Conservation (phyloP, 1,140 invertebrate genomes). For the Solen grandis region DNA sequence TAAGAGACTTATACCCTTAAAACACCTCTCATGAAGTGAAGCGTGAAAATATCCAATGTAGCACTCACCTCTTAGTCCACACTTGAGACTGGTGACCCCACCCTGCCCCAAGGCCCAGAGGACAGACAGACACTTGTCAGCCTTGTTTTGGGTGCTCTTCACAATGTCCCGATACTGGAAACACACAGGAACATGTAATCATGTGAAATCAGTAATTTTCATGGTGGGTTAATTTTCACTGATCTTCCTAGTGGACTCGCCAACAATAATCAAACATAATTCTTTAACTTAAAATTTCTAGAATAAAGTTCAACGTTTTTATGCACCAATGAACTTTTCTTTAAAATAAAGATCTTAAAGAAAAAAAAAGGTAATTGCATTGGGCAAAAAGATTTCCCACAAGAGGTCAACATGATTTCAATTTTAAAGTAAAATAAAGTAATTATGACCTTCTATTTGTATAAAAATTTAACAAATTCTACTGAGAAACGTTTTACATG, state of each 20-base stretch:
- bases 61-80: slow-evolving; percentile 86
- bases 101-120: slow-evolving; percentile 90
- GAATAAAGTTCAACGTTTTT: background rate
- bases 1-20: too few relatives aligned
- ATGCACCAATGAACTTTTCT: background rate
- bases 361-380: too few relatives aligned
- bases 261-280: background rate
- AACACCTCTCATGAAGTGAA: too few relatives aligned
- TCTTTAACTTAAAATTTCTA: background rate
- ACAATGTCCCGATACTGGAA: slow-evolving; percentile 74
- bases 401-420: too few relatives aligned
- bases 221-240: too few relatives aligned
- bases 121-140: slow-evolving; percentile 88
- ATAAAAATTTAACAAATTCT: background rate
- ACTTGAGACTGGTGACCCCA: slow-evolving; percentile 85
- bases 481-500: background rate
- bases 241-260: too few relatives aligned
- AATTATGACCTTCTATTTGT: too few relatives aligned
- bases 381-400: too few relatives aligned
- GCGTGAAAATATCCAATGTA: too few relatives aligned
- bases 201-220: too few relatives aligned
- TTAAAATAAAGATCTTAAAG: too few relatives aligned
- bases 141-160: slow-evolving; percentile 86
- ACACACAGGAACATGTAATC: slow-evolving; percentile 42
- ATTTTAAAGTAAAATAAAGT: too few relatives aligned